These are phyloP conservation scores for Malacoraja senta DNA, from an alignment of 2,797 vertebrate genomes.

Conservation along the genomic window DNA sequence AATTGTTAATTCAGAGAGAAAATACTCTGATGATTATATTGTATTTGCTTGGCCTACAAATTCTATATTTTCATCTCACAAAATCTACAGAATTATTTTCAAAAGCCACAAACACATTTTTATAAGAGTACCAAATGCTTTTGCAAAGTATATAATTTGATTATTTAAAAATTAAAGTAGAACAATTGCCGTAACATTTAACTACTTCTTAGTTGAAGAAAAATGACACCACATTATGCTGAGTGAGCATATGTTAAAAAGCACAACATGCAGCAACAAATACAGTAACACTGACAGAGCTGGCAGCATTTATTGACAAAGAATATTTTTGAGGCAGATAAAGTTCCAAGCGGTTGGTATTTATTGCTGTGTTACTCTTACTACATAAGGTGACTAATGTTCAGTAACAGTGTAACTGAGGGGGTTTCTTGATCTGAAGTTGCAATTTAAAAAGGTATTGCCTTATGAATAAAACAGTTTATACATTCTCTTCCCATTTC, in stretches of 20 bases:
- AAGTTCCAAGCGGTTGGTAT: background rate
- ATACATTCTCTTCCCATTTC: background rate
- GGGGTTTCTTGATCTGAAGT: background rate
- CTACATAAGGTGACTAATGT: background rate
- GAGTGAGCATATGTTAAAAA: background rate
- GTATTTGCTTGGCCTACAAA: background rate
- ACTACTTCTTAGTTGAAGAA: background rate
- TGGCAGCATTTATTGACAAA: background rate
- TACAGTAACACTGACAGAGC: background rate
- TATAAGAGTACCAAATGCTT: background rate
- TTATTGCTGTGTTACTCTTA: background rate
- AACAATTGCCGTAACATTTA: background rate
- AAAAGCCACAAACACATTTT: background rate
- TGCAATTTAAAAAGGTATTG: background rate
- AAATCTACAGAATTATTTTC: background rate
- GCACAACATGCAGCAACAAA: background rate
- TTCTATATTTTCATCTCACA: background rate
- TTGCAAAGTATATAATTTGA: conserved; percentile 17
- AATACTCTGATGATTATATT: background rate
- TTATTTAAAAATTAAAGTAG: background rate
- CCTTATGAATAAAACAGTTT: background rate
- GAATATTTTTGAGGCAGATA: background rate
- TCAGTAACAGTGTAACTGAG: background rate
- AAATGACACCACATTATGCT: background rate
- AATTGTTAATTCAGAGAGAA: background rate